Base-by-base conservation (phyloP, 2,888 invertebrate genomes). In the Ganaspis brasiliensis region DNA sequence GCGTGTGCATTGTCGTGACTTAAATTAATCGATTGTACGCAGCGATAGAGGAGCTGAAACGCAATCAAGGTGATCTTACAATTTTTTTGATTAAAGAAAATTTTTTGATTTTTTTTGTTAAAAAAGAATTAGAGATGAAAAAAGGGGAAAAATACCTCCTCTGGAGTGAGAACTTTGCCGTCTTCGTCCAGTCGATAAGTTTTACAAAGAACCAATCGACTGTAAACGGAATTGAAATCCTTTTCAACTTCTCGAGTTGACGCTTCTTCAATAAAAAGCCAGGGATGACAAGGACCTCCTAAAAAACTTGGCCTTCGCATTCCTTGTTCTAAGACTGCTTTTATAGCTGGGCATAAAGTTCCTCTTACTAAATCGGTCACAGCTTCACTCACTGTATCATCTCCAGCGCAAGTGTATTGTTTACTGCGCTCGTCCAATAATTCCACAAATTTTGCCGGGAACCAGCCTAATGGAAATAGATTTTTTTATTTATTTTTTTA, bases 131-230 rank as follows among this genome's bases (percentile, higher is more conserved):
- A 31, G 31, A 31, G 31, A 31, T 31, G 6, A 2, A 31, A 31
- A 31, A 31, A 31, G 31, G 31, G 31, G 31, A 31, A 35, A 26
- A 31, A 78, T 91, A 96, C 96, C 92, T 99, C 99, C 93, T 99
- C 99, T 6, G 99, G 99, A 0, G 99, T 99, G 61, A 99, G 93
- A 35, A 99, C 99, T 93, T 99, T 99, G 1, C 99, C 99, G 93
- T 99, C 99, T 93, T 99, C 99, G 93, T 99, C 99, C 82, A 99
- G 93, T 82, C 98, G 94, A 93, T 98, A 99, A 24, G 99, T 99
- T 93, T 99, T 99, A 90, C 99, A 99, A 31, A 99, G 93, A 21
- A 99, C 98, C 82, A 99, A 93, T 82, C 99, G 94, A 87, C 99
- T 99, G 89, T 99, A 99, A 2, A 99, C 99, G 1, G 98, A 98